These are phyloP conservation scores for Drosophila malerkotliana DNA, from an alignment of 1,140 invertebrate species.

Conservation along the genomic window DNA sequence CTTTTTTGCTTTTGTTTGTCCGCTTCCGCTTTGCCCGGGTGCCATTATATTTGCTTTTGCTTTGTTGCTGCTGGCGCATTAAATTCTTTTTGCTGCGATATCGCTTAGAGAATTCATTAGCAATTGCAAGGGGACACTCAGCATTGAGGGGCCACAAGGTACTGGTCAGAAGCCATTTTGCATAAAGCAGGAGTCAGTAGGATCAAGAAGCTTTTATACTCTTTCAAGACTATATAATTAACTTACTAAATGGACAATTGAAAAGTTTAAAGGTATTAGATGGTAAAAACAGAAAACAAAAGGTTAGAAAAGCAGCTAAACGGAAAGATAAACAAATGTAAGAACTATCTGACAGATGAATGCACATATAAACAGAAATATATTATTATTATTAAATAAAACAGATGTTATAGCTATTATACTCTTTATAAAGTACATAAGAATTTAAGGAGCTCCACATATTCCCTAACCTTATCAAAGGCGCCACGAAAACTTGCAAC, in stretches of 20 bases:
- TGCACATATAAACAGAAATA: background rate
- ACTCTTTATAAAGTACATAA: background rate
- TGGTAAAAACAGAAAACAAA: background rate
- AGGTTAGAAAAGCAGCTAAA: background rate
- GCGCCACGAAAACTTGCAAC: background rate
- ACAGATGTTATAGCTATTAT: background rate
- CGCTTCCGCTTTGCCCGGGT: slow-evolving; percentile 15
- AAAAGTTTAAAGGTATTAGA: background rate
- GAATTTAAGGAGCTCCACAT: background rate
- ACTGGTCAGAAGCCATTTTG: slow-evolving; percentile 28
- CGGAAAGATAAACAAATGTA: too few relatives aligned
- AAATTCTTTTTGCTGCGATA: slow-evolving; percentile 38
- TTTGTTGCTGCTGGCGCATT: slow-evolving; percentile 41
- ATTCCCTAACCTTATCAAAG: background rate
- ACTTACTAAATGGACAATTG: background rate
- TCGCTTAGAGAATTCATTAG: slow-evolving; percentile 49
- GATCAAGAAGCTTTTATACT: background rate
- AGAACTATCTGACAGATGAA: background rate
- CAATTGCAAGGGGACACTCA: slow-evolving; percentile 26
- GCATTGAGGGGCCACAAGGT: slow-evolving; percentile 4
- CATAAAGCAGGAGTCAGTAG: slow-evolving; percentile 2
- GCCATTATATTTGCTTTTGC: slow-evolving; percentile 17
- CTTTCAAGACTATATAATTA: background rate
- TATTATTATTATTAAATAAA: background rate
- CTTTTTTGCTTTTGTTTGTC: slow-evolving; percentile 2